These are phyloP conservation scores for Imbricaverruca yamaguchii DNA, from an alignment of 2,888 invertebrate genomes.

Conservation along the genomic window DNA sequence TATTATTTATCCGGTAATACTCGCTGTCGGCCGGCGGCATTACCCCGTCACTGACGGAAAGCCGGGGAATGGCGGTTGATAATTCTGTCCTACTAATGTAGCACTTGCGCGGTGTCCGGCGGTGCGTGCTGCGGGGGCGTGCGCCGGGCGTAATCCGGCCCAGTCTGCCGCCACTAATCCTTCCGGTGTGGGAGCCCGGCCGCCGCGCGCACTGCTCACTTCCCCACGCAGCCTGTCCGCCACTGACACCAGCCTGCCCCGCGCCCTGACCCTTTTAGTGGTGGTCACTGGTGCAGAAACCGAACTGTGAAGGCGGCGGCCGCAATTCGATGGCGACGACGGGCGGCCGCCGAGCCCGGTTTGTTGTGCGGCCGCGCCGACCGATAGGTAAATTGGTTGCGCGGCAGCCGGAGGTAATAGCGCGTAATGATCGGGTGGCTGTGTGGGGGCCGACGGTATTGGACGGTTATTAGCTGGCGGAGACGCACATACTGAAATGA, in stretches of 20 bases:
- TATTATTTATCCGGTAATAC: constrained; percentile 13
- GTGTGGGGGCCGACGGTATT: not conserved
- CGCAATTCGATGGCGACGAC: not conserved
- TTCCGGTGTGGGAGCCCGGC: not conserved
- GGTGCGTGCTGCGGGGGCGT: not conserved
- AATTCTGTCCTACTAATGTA: not conserved
- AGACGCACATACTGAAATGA: not conserved
- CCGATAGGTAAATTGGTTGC: constrained; percentile 17
- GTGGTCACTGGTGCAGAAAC: constrained; percentile 3
- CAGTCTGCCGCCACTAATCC: not conserved
- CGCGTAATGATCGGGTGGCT: constrained; percentile 1
- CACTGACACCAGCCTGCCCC: not conserved
- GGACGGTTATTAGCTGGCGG: constrained; percentile 6
- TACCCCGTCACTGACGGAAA: not conserved
- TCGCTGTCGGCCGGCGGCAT: not conserved
- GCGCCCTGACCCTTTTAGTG: not conserved
- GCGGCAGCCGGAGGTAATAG: not conserved
- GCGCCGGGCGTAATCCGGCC: not conserved
- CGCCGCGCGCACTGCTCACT: not conserved
- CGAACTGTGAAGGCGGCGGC: not conserved
- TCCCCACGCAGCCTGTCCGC: not conserved
- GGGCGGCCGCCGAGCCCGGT: not conserved
- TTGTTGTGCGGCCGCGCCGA: not conserved
- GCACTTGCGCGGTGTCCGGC: not conserved
- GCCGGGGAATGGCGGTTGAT: not conserved